Evolutionary conservation across 2,888 invertebrate species (phyloP).

Genomic region (Mellilla xanthometata): DNA sequence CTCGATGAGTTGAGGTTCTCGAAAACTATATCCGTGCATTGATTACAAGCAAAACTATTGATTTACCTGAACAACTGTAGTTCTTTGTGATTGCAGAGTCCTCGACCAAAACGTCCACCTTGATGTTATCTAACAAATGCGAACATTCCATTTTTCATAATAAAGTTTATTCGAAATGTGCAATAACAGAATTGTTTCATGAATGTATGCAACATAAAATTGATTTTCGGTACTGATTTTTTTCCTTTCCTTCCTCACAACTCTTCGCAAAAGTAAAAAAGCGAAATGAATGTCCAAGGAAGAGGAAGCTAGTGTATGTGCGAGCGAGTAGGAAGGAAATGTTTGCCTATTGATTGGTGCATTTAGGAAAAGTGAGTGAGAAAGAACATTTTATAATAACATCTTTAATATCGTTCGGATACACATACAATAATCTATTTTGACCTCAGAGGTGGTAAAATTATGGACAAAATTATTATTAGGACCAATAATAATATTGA

Average conservation of each 20-base stretch:
- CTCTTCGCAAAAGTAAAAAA: slow-evolving; percentile 22
- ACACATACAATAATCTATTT: too few relatives aligned
- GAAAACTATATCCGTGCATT: slow-evolving; percentile 27
- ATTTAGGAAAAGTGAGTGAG: slow-evolving; percentile 42
- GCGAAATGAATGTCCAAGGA: slow-evolving; percentile 14
- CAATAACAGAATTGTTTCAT: slow-evolving; percentile 50
- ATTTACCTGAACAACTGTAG: slow-evolving; percentile 85
- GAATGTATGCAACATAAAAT: slow-evolving; percentile 44
- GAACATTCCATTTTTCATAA: slow-evolving; percentile 86
- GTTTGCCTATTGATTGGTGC: slow-evolving; percentile 38
- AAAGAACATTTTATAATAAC: slow-evolving; percentile 43
- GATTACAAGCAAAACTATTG: slow-evolving; percentile 38
- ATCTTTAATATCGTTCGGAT: slow-evolving; percentile 43
- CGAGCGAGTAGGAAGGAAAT: slow-evolving; percentile 50
- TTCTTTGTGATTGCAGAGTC: slow-evolving; percentile 83
- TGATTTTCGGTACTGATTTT: slow-evolving; percentile 38
- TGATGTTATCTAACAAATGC: slow-evolving; percentile 86
- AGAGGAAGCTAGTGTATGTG: slow-evolving; percentile 35
- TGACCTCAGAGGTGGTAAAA: too few relatives aligned
- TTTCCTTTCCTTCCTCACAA: slow-evolving; percentile 30
- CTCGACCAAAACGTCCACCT: slow-evolving; percentile 76
- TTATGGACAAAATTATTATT: too few relatives aligned
- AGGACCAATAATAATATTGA: too few relatives aligned
- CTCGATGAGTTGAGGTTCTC: slow-evolving; percentile 15
- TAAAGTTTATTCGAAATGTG: slow-evolving; percentile 44